phyloP scores from a whole-genome alignment of 2,888 invertebrate genomes.

The Sphaeridia pumilis region DNA sequence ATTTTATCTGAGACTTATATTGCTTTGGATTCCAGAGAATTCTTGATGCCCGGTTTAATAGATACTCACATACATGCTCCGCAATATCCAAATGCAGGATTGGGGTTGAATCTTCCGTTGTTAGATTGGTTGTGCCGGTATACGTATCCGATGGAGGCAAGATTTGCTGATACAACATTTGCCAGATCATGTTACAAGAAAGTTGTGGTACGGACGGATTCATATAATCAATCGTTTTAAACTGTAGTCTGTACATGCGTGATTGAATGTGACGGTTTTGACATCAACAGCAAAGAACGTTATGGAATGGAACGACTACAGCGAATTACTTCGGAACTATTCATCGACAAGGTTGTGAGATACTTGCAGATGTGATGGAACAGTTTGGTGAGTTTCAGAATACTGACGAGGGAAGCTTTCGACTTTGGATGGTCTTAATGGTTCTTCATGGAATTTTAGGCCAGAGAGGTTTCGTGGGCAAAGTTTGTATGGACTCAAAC shows the following conservation, averaged over 20 bases:
- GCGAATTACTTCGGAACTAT: slow-evolving; percentile 79
- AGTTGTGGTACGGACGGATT: slow-evolving; percentile 57
- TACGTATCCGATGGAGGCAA: slow-evolving; percentile 71
- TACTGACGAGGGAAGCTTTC: neutral
- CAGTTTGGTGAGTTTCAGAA: slow-evolving; percentile 41
- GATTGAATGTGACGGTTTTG: slow-evolving; percentile 1
- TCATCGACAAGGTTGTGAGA: slow-evolving; percentile 55
- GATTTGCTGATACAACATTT: slow-evolving; percentile 55
- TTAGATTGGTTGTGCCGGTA: slow-evolving; percentile 74
- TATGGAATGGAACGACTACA: slow-evolving; percentile 72
- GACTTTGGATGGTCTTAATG: neutral
- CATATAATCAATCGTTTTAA: too few species aligned
- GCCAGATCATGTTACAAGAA: slow-evolving; percentile 60
- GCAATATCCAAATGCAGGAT: slow-evolving; percentile 72
- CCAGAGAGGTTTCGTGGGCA: slow-evolving; percentile 76
- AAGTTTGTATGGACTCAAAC: slow-evolving; percentile 63
- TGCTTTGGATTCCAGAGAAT: slow-evolving; percentile 43
- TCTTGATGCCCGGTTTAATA: slow-evolving; percentile 75
- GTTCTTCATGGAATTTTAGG: slow-evolving; percentile 39
- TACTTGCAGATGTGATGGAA: slow-evolving; percentile 56
- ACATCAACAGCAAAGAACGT: slow-evolving; percentile 61
- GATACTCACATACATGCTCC: slow-evolving; percentile 86
- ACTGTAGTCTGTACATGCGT: too few species aligned
- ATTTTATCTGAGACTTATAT: too few species aligned
- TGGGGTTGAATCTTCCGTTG: slow-evolving; percentile 65